A percentile compares a stretch with the other conserved stretches of the same genome.
phyloP scores from a whole-genome alignment of 2,888 invertebrate species.

The Temnothorax unifasciatus region DNA sequence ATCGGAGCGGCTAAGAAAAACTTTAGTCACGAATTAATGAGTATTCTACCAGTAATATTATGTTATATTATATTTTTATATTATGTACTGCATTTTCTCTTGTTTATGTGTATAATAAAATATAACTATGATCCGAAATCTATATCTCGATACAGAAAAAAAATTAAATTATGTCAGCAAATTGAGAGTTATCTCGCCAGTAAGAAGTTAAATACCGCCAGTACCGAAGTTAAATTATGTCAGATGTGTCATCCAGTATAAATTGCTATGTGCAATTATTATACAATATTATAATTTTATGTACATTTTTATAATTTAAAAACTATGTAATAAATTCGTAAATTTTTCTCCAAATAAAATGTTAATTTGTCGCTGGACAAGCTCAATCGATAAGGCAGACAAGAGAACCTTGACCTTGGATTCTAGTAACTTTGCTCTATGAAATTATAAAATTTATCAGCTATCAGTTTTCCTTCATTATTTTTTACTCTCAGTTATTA shows the following conservation, averaged over 20 bases:
- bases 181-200: too few relatives aligned
- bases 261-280: neutral
- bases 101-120: conserved; percentile 6
- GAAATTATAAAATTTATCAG: neutral
- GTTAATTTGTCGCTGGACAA: conserved; percentile 62
- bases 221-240: too few relatives aligned
- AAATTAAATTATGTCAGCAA: neutral
- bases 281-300: conserved; percentile 2
- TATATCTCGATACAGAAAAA: neutral
- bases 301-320: conserved; percentile 62
- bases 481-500: neutral
- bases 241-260: neutral
- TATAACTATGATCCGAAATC: neutral
- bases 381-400: conserved; percentile 76
- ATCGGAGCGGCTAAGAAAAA: neutral
- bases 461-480: neutral
- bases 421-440: neutral
- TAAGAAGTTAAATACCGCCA: too few relatives aligned
- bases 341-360: conserved; percentile 72
- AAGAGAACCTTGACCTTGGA: conserved; percentile 63
- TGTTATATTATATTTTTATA: neutral
- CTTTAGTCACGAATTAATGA: neutral
- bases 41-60: neutral
- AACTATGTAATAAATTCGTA: conserved; percentile 66
- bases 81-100: neutral